Evolutionary conservation across 2,113 vertebrate genomes (phyloP), one percentile per base, ranked within the genome.

Genomic region (Dicentrarchus labrax): DNA sequence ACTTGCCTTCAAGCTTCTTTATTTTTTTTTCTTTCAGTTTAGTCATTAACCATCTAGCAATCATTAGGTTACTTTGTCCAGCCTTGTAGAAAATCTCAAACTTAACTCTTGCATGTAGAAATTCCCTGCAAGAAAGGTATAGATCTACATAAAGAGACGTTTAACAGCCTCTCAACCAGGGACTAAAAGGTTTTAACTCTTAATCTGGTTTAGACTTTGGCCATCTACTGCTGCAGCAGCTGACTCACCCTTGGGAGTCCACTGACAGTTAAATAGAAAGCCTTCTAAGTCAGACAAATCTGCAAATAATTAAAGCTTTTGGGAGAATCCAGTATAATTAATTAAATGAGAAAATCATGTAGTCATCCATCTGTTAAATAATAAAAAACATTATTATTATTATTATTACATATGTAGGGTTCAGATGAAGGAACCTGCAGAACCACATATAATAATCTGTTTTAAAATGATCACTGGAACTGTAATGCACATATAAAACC

Each of bases 261-360:
- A 39, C 68, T 61, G 43, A 84, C 70, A 43, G 47, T 72, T 62
- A 68, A 67, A 73, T 56, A 66, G 72, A 78, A 86, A 16, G 61
- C 64, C 73, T 68, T 69, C 45, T 51, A 86, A 87, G 57, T 88
- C 78, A 51, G 45, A 92, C 79, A 90, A 88, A 91, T 90, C 66
- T 88, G 83, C 86, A 86, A 86, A 88, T 86, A 89, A 86, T 88
- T 84, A 82, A 85, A 88, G 85, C 66, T 73, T 75, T 36, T 47
- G n/a, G 66, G 47, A 54, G 47, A 80, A 84, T 79, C 43, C 43
- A 36, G 8, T 59, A 80, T 83, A 66, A 70, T 83, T 76, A 74
- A 76, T 56, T 24, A 53, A 72, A 80, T 69, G 51, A 66, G 53
- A 72, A 80, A 72, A 80, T 47, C 53, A 38, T 17, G 21, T 11